phyloP scores from a whole-genome alignment of 2,888 invertebrate species.

The Yponomeuta sedellus region DNA sequence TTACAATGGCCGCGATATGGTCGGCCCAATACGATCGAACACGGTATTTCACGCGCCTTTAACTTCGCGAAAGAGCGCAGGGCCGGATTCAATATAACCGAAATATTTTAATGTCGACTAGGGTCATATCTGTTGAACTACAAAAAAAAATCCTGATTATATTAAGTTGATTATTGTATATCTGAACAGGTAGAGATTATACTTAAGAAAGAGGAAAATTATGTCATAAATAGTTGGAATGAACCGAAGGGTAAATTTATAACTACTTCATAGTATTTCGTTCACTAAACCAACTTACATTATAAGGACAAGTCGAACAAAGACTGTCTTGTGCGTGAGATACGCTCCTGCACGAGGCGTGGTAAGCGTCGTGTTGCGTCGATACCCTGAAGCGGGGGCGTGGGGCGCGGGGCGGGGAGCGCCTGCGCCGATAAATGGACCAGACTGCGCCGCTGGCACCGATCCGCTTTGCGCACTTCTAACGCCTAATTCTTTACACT shows the following conservation, averaged over 20 bases:
- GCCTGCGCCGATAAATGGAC: slow-evolving; percentile 49
- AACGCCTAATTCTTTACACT: slow-evolving; percentile 7
- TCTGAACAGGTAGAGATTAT: too few species aligned
- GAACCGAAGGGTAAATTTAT: too few species aligned
- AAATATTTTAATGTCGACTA: slow-evolving; percentile 14
- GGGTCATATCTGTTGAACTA: slow-evolving; percentile 15
- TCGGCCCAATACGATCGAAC: slow-evolving; percentile 44
- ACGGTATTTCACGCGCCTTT: slow-evolving; percentile 54
- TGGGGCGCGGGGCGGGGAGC: slow-evolving; percentile 31
- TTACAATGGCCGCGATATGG: slow-evolving; percentile 52
- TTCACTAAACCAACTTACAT: too few species aligned
- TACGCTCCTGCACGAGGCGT: slow-evolving; percentile 53
- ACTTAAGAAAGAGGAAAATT: too few species aligned
- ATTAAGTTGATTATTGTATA: too few species aligned
- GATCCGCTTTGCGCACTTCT: slow-evolving; percentile 42
- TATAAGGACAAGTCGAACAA: too few species aligned
- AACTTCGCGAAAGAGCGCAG: slow-evolving; percentile 12
- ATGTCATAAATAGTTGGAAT: too few species aligned
- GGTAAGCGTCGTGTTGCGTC: slow-evolving; percentile 42
- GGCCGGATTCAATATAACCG: not conserved
- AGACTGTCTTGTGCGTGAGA: slow-evolving; percentile 19
- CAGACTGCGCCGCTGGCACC: slow-evolving; percentile 46
- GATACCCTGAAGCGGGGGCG: slow-evolving; percentile 38
- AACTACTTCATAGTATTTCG: too few species aligned
- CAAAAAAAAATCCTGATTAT: too few species aligned